Evolutionary conservation across 2,113 vertebrate species (phyloP), one percentile per base, ranked within the genome.

Genomic region (Cygnus atratus): DNA sequence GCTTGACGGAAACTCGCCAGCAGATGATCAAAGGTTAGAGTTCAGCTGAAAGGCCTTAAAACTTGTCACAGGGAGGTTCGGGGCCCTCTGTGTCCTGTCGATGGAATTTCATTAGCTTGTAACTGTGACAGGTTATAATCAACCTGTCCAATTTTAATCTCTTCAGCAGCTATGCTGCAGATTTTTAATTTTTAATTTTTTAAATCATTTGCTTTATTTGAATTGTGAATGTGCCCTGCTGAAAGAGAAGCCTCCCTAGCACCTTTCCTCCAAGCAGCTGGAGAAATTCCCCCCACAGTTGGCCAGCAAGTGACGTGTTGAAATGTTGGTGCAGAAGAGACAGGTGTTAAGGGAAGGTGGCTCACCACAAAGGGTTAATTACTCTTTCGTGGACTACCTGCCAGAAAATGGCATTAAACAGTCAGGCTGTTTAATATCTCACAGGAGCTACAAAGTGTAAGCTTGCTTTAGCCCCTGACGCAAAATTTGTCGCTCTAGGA

Each of bases 111-210:
- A 90, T 90, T 83, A 84, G 65, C 65, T 48, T 43, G 63, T 52
- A 58, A 37, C 87, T 62, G 2, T 70, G 97, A 86, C 92, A 90
- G 86, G 88, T 96, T 94, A 41, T 95, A 94, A 97, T 96, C 95
- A 94, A 91, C 81, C 94, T 94, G 90, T 89, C 88, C 72, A 24
- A 6, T 73, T 95, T 94, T 87, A 73, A 92, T 86, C 88, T 89
- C 14, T 21, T 33, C 71, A 4, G 22, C 1, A 13, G 77, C 48
- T 55, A 1, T 17, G n/a, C 29, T 73, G 71, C 43, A 52, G 81
- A 39, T 41, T 61, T 92, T 58, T 26, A 26, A 10, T 65, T 79
- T 61, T 84, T 39, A 39, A 5, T 43, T 43, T 43, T 43, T 43
- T 43, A 44, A 48, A 74, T 67, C 13, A 52, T 78, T 73, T 80